A percentile compares a stretch with the other conserved stretches of the same genome.
These are phyloP conservation scores for Heliconius hewitsoni DNA, from an alignment of 1,140 invertebrate genomes.

Conservation along the genomic window DNA sequence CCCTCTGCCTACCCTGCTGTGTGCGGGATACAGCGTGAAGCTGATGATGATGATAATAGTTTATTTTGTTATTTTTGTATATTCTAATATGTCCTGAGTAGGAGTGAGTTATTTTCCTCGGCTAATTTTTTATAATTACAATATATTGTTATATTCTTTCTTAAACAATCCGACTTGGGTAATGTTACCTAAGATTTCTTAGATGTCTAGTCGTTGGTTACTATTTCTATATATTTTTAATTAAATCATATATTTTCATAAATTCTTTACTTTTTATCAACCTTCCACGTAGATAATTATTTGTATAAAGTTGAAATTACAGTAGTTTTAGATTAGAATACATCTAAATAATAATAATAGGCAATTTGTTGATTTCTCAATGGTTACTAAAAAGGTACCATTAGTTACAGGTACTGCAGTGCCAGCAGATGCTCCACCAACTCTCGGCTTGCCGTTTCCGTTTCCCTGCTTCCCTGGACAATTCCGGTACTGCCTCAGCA, in stretches of 20 bases:
- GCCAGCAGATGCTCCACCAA: constrained; percentile 57
- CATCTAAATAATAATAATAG: constrained; percentile 10
- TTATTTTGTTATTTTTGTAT: too few relatives aligned
- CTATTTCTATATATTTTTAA: background rate
- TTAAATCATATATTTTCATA: constrained; percentile 8
- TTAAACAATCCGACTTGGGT: background rate
- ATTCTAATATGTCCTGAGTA: too few relatives aligned
- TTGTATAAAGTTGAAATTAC: background rate
- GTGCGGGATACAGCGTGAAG: too few relatives aligned
- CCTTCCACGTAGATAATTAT: background rate
- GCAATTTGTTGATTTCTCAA: constrained; percentile 6
- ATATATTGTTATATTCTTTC: background rate
- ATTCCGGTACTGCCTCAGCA: constrained; percentile 77
- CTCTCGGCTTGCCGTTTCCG: constrained; percentile 69
- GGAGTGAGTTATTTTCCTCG: too few relatives aligned
- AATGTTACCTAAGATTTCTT: background rate
- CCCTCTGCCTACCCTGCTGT: too few relatives aligned
- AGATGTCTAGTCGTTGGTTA: background rate
- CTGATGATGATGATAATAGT: too few relatives aligned
- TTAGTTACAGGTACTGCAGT: constrained; percentile 67
- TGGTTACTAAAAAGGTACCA: constrained; percentile 46
- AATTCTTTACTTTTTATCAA: background rate
- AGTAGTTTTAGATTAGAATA: background rate
- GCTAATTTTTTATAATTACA: background rate
- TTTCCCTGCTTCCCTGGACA: constrained; percentile 76